Evolutionary conservation across 2,113 vertebrate genomes (phyloP).

Genomic region (Clarias macrocephalus): DNA sequence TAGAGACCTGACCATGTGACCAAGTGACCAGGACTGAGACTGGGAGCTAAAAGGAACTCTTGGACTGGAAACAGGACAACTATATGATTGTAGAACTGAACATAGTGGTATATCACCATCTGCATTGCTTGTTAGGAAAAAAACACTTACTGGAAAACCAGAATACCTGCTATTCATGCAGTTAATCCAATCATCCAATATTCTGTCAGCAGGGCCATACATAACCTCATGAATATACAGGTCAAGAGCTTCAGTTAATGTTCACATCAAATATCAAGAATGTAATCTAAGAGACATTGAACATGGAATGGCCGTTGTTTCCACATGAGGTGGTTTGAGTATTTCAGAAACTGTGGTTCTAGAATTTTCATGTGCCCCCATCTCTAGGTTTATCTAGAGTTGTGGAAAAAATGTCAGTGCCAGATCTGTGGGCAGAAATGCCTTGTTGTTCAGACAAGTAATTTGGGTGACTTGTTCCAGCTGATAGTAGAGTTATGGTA

Average conservation of each 20-base stretch:
- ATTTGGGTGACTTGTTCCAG: neutral
- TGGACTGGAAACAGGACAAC: neutral
- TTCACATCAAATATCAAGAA: neutral
- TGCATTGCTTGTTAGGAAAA: neutral
- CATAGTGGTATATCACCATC: neutral
- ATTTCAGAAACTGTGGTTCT: neutral
- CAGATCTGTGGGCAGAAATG: neutral
- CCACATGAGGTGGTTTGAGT: neutral
- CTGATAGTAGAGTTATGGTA: neutral
- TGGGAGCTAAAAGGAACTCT: conserved; percentile 36
- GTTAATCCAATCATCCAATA: neutral
- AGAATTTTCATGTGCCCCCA: neutral
- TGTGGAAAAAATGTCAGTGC: neutral
- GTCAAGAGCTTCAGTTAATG: neutral
- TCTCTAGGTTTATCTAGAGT: neutral
- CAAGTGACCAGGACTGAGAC: conserved; percentile 49
- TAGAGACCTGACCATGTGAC: conserved; percentile 10
- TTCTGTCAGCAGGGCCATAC: neutral
- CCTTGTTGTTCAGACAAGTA: neutral
- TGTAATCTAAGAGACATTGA: neutral
- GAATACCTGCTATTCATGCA: neutral
- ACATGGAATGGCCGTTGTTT: neutral
- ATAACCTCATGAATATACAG: neutral
- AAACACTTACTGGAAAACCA: neutral
- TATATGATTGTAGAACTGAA: neutral